A percentile compares a stretch with the other conserved stretches of the same genome.
phyloP scores from a whole-genome alignment of 2,888 invertebrate species.

The Luperina nickerlii region DNA sequence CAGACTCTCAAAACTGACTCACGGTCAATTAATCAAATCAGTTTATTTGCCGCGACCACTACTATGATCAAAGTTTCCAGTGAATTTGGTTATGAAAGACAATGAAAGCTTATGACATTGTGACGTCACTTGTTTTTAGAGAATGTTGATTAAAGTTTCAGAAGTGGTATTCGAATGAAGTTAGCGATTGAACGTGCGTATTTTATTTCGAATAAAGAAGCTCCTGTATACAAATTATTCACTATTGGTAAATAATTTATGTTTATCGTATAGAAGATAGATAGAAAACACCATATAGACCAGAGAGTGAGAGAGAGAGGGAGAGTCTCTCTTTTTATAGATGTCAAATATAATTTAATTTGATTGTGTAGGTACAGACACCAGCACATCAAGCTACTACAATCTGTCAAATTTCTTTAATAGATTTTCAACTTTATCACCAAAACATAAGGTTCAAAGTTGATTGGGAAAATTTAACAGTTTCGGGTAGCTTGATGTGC shows the following conservation, averaged over 20 bases:
- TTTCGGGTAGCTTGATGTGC: too few species aligned
- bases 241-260: background rate
- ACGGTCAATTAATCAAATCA: constrained; percentile 18
- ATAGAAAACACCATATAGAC: background rate
- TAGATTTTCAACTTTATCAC: too few species aligned
- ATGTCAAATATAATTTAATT: too few species aligned
- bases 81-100: background rate
- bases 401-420: too few species aligned
- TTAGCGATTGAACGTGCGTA: background rate
- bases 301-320: too few species aligned
- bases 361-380: too few species aligned
- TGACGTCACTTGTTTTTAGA: background rate
- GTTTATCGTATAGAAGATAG: background rate
- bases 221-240: background rate
- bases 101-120: background rate
- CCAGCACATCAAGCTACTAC: too few species aligned
- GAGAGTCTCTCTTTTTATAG: background rate
- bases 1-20: background rate
- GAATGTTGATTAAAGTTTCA: background rate
- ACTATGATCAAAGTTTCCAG: background rate
- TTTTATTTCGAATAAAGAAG: background rate
- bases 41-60: background rate
- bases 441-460: too few species aligned
- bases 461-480: too few species aligned
- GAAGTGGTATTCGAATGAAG: background rate